Evolutionary conservation across 1,140 invertebrate genomes (phyloP).

Genomic region (Drosophila teissieri): DNA sequence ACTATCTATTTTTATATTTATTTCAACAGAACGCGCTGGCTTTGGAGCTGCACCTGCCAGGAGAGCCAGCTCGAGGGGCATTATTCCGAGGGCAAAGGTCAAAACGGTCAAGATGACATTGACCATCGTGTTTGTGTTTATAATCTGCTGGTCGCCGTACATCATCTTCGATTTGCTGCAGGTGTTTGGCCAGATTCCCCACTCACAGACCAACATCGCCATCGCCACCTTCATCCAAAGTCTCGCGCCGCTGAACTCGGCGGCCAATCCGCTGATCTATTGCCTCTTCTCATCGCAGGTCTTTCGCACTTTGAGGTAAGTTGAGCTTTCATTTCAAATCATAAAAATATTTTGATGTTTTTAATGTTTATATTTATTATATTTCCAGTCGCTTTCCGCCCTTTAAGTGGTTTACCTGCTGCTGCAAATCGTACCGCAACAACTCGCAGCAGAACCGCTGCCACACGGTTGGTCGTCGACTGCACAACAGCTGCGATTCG

Average conservation of each 20-base stretch:
- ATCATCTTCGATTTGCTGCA: constrained; percentile 96
- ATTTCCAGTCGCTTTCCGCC: constrained; percentile 83
- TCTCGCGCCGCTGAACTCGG: constrained; percentile 95
- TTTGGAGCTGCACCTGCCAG: constrained; percentile 86
- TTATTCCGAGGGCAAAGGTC: constrained; percentile 97
- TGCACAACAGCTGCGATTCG: constrained; percentile 83
- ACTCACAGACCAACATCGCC: constrained; percentile 92
- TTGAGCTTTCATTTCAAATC: not conserved
- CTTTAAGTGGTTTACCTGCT: constrained; percentile 85
- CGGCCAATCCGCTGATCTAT: constrained; percentile 97
- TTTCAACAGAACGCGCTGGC: constrained; percentile 65
- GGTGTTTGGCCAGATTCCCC: constrained; percentile 93
- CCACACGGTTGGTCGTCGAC: constrained; percentile 70
- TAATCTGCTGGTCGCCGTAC: constrained; percentile 98
- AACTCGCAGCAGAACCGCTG: constrained; percentile 77
- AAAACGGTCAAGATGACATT: constrained; percentile 99
- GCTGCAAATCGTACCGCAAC: constrained; percentile 81
- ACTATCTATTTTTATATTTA: no score
- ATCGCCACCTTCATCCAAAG: constrained; percentile 97
- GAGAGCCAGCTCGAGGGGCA: constrained; percentile 91
- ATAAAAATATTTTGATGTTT: no score
- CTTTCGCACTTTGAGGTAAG: constrained; percentile 93
- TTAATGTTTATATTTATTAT: not conserved
- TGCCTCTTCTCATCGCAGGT: constrained; percentile 96
- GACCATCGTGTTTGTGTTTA: constrained; percentile 97